phyloP scores from a whole-genome alignment of 2,113 vertebrate genomes.

The Riparia riparia region DNA sequence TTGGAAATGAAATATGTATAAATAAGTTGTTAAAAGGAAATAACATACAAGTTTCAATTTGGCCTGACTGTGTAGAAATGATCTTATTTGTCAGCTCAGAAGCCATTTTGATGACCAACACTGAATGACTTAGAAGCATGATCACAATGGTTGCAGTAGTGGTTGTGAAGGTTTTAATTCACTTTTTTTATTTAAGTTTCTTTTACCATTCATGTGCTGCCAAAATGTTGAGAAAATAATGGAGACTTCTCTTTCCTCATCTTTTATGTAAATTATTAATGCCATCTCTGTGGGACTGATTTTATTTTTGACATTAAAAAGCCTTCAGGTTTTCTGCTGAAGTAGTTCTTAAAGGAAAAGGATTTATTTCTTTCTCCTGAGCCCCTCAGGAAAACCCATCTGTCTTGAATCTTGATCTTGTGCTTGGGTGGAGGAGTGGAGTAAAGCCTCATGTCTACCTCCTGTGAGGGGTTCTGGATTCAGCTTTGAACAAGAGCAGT shows the following conservation, averaged over 20 bases:
- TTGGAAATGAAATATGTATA: not conserved
- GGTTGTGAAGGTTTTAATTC: not conserved
- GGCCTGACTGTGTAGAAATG: not conserved
- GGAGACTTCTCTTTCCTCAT: not conserved
- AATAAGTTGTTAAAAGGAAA: not conserved
- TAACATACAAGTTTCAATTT: not conserved
- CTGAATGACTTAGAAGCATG: slow-evolving; percentile 36
- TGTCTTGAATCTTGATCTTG: not conserved
- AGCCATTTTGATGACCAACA: slow-evolving; percentile 75
- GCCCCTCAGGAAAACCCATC: not conserved
- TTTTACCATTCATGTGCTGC: slow-evolving; percentile 27
- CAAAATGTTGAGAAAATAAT: slow-evolving; percentile 32
- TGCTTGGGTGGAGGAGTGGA: not conserved
- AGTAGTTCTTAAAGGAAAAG: not conserved
- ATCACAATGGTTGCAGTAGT: slow-evolving; percentile 1
- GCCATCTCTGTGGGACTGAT: not conserved
- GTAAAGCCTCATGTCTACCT: not conserved
- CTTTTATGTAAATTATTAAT: not conserved
- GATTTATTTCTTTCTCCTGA: not conserved
- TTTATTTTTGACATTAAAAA: not conserved
- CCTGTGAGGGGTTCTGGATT: not conserved
- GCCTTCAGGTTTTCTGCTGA: not conserved
- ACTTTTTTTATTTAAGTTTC: not conserved
- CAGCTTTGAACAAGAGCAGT: not conserved
- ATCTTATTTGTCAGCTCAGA: not conserved